Evolutionary conservation across 1,140 invertebrate species (phyloP), one percentile per base, ranked within the genome.

Genomic region (Dendroctonus ponderosae): DNA sequence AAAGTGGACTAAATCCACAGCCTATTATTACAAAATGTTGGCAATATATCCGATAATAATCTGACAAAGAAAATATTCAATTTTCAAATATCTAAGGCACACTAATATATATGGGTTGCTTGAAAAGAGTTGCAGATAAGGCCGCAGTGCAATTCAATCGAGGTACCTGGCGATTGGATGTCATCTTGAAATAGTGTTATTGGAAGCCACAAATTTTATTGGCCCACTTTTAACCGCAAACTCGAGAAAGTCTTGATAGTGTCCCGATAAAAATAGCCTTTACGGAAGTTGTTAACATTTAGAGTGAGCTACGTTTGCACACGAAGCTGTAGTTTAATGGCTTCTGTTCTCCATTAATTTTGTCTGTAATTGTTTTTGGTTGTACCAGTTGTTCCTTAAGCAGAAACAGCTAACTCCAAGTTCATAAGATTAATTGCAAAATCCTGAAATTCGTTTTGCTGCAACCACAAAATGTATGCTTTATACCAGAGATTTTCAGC

Each of bases 171-270:
- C 49, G 48, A 62, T 62, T 62, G 59, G 49, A 62, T 62, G 48
- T 62, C 48, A 62, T 62, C 59, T 40, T 62, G 59, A 62, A 50
- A 62, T 62, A 62, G 48, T 62, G 59, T 62, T 62, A 62, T 62
- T 48, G 59, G 49, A n/a, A 49, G 38, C 48, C 49, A 40, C 59
- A 62, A 62, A 62, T 62, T 62, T 62, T 42, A 41, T 42, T 62
- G 59, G 48, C 48, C 59, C 39, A 62, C 7, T 62, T 62, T 62
- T 40, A 50, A 62, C 59, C 59, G 48, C 44, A 62, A 57, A 42
- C 12, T 42, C 37, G 9, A 41, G 52, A 51, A 26, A 58, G 54
- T 42, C 11, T 52, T 39, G 48, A 51, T 62, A 26, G 12, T 11
- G 14, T 8, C 8, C 38, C 59, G 59, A 62, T 62, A 62, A 62